A percentile compares a stretch with the other conserved stretches of the same genome.
Evolutionary conservation across 2,888 invertebrate genomes (phyloP).

Genomic region (Parochlus steinenii): DNA sequence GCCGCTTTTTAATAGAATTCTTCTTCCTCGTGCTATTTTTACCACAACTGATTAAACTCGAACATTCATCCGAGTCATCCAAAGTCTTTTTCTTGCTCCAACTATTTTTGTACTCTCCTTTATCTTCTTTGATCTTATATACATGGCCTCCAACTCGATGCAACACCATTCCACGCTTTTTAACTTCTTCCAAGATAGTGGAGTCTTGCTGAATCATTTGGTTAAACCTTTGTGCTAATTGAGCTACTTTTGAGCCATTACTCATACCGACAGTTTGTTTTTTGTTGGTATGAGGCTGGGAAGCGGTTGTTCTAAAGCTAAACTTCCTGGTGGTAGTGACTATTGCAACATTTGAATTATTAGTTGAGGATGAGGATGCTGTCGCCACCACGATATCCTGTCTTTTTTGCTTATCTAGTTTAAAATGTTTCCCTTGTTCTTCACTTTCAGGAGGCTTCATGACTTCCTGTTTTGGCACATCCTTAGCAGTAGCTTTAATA

Average conservation of each 20-base stretch:
- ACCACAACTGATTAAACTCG: constrained; percentile 5
- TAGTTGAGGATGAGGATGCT: constrained; percentile 4
- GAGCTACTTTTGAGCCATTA: constrained; percentile 41
- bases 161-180: constrained; percentile 36
- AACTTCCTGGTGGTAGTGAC: constrained; percentile 21
- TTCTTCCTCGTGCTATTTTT: constrained; percentile 8
- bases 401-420: constrained; percentile 10
- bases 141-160: constrained; percentile 27
- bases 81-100: neutral
- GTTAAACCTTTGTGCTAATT: constrained; percentile 52
- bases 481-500: constrained; percentile 10
- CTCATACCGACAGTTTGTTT: constrained; percentile 13
- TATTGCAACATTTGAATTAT: constrained; percentile 6
- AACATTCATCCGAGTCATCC: constrained; percentile 7
- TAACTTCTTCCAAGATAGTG: constrained; percentile 34
- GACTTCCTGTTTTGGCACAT: neutral
- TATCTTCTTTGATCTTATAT: constrained; percentile 27
- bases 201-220: constrained; percentile 36
- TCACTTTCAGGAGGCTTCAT: constrained; percentile 5
- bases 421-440: constrained; percentile 6
- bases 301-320: constrained; percentile 28
- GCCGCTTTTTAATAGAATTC: constrained; percentile 11
- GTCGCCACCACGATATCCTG: constrained; percentile 4
- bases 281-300: constrained; percentile 16
- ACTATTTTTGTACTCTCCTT: constrained; percentile 9